Base-by-base conservation (phyloP, 2,888 invertebrate species). In the Heliconius sara region DNA sequence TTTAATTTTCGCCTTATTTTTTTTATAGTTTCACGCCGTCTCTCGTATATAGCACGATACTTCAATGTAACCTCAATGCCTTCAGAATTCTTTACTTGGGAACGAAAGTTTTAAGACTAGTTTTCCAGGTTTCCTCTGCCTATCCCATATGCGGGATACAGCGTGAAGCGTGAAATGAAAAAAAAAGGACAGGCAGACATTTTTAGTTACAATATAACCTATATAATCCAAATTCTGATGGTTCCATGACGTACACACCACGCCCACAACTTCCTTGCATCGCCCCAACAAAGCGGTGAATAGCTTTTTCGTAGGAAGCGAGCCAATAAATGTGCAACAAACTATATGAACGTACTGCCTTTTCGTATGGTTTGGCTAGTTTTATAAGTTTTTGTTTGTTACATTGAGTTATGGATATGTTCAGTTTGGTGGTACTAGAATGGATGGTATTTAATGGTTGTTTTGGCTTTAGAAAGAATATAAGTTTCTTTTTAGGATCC, bases 281-380 rank as follows among this genome's bases (percentile, higher is more conserved):
- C 78, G 66, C 67, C 70, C 76, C n/a, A 63, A 71, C 52, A 79
- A 70, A 70, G 65, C 47, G 79, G 76, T 75, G 74, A 76, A 76
- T 75, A 43, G 43, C 68, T 68, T 25, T 3, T 43, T 68, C n/a
- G 52, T 63, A 76, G 76, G 76, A 79, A 76, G 43, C 63, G 63
- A 70, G 79, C 68, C 79, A 79, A 79, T 79, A 70, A 60, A 78
- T 34, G 68, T 63, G 68, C 76, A 60, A 76, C 63, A 77, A 75
- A 74, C 19, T 74, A 60, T 63, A 12, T 27, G 72, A 72, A 39
- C 43, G 68, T 25, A 68, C n/a, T 43, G 68, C 68, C 39, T 39
- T 43, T 34, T 30, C 39, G 22, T 68, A 68, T n/a, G 22, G 22
- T 39, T 68, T 68, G 39, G 39, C 13, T n/a, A 3, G 27, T 72